Evolutionary conservation across 2,113 vertebrate species (phyloP), one percentile per base, ranked within the genome.

Genomic region (Cochlearius cochlearius): DNA sequence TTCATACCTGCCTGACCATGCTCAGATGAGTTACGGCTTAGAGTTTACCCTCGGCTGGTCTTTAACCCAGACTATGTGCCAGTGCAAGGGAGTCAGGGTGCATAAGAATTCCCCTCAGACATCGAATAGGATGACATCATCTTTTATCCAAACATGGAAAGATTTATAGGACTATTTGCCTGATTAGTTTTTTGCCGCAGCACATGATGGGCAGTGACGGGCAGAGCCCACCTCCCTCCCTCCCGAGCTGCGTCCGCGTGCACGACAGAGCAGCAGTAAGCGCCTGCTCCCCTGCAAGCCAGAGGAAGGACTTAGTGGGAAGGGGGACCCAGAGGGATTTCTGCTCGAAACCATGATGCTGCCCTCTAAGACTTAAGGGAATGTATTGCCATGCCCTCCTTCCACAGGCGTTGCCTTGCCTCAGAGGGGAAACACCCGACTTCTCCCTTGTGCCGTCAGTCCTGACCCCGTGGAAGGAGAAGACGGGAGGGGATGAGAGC

Each of bases 381-480:
- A 27, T 34, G 11, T 55, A 47, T 49, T 60, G 15, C 20, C 18
- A 17, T 47, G 25, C 27, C 10, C 25, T 92, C 18, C 14, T 64
- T 76, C 69, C 62, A 47, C 26, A 77, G 17, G 7, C 39, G 19
- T 52, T 67, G 66, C 29, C 75, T 79, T 6, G 8, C 32, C 43
- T 72, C 0, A 0, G 49, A 60, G 58, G 49, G 11, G n/a, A 15
- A 69, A 80, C 22, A 55, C 25, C 4, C 0, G 47, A 5, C 10
- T 53, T 77, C 17, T 77, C 26, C 13, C 23, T 59, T 50, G 15
- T 38, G 47, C 9, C 27, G 7, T 75, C 30, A 38, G 34, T 26
- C 67, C 25, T 59, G 29, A 38, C 23, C 16, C 30, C 27, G 23
- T 32, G 41, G 36, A 60, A 73, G 21, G 34, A 85, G 16, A 76